A percentile compares a stretch with the other conserved stretches of the same genome.
phyloP scores from a whole-genome alignment of 2,113 vertebrate species.

The Laticauda laticaudata region DNA sequence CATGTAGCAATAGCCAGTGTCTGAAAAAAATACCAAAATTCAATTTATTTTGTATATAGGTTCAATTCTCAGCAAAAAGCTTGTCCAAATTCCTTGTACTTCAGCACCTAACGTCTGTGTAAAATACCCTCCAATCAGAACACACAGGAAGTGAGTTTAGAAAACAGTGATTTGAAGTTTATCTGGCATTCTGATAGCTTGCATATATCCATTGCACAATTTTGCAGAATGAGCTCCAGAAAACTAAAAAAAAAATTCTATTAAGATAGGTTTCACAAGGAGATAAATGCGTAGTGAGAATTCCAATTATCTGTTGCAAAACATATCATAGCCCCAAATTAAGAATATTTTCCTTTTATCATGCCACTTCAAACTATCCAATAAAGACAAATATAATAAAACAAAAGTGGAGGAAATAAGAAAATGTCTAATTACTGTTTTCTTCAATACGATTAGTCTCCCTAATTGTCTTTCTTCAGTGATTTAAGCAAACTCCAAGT shows the following conservation, averaged over 20 bases:
- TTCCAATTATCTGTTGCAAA: not conserved
- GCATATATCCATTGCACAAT: conserved; percentile 33
- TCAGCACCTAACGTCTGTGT: not conserved
- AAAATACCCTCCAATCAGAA: not conserved
- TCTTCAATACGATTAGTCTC: conserved; percentile 39
- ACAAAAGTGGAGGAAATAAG: conserved; percentile 30
- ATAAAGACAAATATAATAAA: conserved; percentile 36
- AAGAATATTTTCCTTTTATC: not conserved
- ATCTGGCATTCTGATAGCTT: conserved; percentile 40
- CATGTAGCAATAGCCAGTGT: not conserved
- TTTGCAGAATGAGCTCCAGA: conserved; percentile 33
- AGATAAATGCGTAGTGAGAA: conserved; percentile 7
- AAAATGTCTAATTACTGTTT: conserved; percentile 55
- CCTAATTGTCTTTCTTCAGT: conserved; percentile 43
- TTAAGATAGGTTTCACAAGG: conserved; percentile 16
- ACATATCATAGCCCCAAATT: not conserved
- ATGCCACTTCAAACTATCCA: conserved; percentile 30
- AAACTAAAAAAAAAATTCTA: conserved; percentile 9
- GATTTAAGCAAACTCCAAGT: conserved; percentile 45
- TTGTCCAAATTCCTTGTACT: not conserved
- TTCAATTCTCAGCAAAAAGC: not conserved
- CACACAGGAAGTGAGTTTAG: conserved; percentile 4
- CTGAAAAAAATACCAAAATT: not conserved
- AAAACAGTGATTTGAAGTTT: conserved; percentile 32
- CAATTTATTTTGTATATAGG: not conserved